phyloP scores from a whole-genome alignment of 37 sponge, comb jelly and placozoan genomes.

The Ephydatia muelleri region DNA sequence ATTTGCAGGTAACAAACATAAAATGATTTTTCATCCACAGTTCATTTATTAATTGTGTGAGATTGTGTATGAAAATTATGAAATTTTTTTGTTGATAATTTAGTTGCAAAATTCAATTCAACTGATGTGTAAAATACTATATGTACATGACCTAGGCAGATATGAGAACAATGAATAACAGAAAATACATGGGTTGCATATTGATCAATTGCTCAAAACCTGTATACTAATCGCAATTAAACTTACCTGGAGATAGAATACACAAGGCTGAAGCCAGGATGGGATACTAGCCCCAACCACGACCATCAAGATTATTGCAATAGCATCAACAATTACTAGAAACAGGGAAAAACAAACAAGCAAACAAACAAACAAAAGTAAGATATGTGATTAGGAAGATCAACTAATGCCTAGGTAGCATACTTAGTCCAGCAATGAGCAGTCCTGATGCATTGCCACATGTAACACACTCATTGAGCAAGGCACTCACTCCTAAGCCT shows the following conservation, averaged over 20 bases:
- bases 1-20: too few species aligned
- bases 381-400: not conserved
- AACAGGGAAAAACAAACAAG: not conserved
- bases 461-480: slow-evolving; percentile 53
- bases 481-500: slow-evolving; percentile 53
- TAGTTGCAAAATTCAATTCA: too few species aligned
- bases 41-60: too few species aligned
- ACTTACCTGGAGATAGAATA: slow-evolving; percentile 40
- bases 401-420: not conserved
- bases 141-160: too few species aligned
- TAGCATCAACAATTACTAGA: slow-evolving; percentile 5
- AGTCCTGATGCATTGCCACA: slow-evolving; percentile 27
- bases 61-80: too few species aligned
- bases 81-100: too few species aligned
- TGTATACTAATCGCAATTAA: too few species aligned
- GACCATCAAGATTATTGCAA: slow-evolving; percentile 4
- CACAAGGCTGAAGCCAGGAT: slow-evolving; percentile 27
- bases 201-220: too few species aligned
- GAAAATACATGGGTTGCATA: too few species aligned
- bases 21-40: too few species aligned
- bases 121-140: too few species aligned
- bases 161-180: too few species aligned
- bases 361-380: not conserved
- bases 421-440: slow-evolving; percentile 37
- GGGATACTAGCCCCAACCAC: slow-evolving; percentile 19